These are phyloP conservation scores for Erpetoichthys calabaricus DNA, from an alignment of 2,797 vertebrate species.

Conservation along the genomic window DNA sequence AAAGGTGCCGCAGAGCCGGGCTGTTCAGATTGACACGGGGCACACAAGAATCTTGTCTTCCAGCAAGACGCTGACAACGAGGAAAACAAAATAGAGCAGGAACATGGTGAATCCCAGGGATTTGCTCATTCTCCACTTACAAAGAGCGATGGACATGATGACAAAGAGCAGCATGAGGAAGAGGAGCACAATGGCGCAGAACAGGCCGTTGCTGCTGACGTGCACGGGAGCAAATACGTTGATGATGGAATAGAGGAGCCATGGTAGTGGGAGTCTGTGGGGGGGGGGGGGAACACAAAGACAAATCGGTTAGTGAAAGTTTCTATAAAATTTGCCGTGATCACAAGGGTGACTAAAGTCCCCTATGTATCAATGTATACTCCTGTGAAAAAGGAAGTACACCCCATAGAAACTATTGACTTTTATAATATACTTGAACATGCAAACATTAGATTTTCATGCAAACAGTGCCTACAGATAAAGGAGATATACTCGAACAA, in stretches of 20 bases:
- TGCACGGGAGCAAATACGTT: conserved; percentile 57
- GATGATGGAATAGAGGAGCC: conserved; percentile 67
- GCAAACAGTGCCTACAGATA: too few relatives aligned
- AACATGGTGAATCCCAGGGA: conserved; percentile 82
- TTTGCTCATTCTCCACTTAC: conserved; percentile 97
- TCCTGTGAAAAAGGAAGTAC: too few relatives aligned
- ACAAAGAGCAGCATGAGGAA: conserved; percentile 98
- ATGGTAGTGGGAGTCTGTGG: conserved; percentile 84
- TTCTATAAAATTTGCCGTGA: too few relatives aligned
- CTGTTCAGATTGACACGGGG: conserved; percentile 68
- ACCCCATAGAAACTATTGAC: too few relatives aligned
- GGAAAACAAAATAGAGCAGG: conserved; percentile 84
- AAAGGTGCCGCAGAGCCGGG: conserved; percentile 7
- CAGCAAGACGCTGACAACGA: conserved; percentile 83
- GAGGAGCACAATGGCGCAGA: conserved; percentile 94
- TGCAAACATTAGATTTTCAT: too few relatives aligned
- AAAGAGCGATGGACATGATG: conserved; percentile 81
- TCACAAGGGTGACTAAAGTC: too few relatives aligned
- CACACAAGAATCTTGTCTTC: conserved; percentile 82
- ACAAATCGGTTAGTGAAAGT: too few relatives aligned
- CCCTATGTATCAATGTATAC: too few relatives aligned
- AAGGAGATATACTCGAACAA: too few relatives aligned
- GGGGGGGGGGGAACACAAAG: conserved; percentile 17
- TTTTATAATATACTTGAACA: too few relatives aligned
- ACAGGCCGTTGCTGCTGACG: conserved; percentile 94